phyloP scores from a whole-genome alignment of 2,113 vertebrate genomes.

The Addax nasomaculatus region DNA sequence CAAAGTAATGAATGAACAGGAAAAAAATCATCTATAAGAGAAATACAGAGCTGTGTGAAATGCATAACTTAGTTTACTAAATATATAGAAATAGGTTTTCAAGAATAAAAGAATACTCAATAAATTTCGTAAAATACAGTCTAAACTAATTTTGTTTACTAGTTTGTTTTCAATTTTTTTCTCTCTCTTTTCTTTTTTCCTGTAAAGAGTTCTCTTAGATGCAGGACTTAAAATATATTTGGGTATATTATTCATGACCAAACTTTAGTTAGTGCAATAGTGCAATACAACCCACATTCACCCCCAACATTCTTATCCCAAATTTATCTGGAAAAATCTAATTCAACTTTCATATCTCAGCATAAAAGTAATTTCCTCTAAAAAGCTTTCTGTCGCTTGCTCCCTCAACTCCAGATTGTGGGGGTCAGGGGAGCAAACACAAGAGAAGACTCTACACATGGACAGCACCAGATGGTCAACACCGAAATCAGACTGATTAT shows the following conservation, averaged over 20 bases:
- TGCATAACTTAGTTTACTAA: background rate
- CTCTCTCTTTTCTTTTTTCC: background rate
- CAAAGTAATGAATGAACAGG: background rate
- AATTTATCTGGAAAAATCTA: background rate
- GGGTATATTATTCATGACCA: background rate
- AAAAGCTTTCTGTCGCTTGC: background rate
- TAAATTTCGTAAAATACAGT: background rate
- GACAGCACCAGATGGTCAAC: background rate
- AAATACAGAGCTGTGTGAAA: background rate
- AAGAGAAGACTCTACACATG: background rate
- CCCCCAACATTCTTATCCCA: background rate
- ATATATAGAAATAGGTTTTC: background rate
- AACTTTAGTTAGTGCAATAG: background rate
- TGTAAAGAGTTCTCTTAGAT: background rate
- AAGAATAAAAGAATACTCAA: constrained; percentile 6
- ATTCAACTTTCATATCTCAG: background rate
- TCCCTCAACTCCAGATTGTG: background rate
- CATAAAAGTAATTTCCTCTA: background rate
- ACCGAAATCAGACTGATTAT: accelerated
- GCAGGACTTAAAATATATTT: background rate
- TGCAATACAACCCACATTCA: background rate
- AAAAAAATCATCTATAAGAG: background rate
- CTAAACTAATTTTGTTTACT: background rate
- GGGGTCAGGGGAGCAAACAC: background rate
- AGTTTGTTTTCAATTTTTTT: background rate